Conservation (phyloP, 2,113 vertebrate genomes). For the Diadophis punctatus region DNA sequence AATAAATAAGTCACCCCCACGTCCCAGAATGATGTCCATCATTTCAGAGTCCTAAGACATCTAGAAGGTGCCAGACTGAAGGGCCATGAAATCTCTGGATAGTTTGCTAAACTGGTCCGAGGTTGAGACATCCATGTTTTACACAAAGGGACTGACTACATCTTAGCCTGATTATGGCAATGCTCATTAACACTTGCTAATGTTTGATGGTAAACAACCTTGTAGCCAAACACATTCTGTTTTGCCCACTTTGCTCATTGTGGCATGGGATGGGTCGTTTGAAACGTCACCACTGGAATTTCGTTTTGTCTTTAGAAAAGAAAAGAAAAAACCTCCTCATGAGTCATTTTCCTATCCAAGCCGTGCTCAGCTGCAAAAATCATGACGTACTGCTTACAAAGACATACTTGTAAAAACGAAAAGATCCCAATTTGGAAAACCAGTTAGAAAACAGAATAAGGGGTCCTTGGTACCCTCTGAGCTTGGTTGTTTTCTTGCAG, state of each 20-base stretch:
- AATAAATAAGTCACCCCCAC: neutral
- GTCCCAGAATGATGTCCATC: neutral
- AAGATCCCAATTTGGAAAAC: neutral
- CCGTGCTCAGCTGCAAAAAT: neutral
- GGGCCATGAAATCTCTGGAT: neutral
- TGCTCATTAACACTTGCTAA: neutral
- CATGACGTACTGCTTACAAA: neutral
- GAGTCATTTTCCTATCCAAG: neutral
- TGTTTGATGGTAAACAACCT: neutral
- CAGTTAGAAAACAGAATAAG: neutral
- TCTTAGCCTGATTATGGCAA: too few relatives aligned
- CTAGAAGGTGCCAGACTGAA: neutral
- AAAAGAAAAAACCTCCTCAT: neutral
- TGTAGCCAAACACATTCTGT: neutral
- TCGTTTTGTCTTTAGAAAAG: neutral
- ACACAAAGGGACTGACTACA: neutral
- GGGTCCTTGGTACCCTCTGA: neutral
- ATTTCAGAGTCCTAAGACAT: neutral
- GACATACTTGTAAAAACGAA: neutral
- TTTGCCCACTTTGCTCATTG: neutral
- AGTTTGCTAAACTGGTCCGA: neutral
- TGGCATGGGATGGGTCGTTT: neutral
- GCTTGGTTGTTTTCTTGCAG: neutral
- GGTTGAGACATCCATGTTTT: neutral
- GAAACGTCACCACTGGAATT: neutral